phyloP scores from a whole-genome alignment of 1,140 invertebrate genomes.

The Carposina sasakii region DNA sequence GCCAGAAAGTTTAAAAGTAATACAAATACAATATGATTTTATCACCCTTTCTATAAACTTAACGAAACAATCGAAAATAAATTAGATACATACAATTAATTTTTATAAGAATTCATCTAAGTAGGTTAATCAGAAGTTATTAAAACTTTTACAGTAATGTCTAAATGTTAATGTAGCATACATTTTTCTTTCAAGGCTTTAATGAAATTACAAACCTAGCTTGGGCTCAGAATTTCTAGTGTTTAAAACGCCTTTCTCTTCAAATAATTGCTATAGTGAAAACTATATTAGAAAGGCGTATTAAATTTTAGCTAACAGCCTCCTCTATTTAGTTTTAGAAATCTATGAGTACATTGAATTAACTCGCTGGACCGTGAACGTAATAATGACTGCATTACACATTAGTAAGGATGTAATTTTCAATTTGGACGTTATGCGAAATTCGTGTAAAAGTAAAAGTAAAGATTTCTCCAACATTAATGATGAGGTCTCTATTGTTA shows the following conservation, averaged over 20 bases:
- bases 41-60: too few relatives aligned
- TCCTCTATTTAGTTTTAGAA: not conserved
- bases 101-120: too few relatives aligned
- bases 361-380: not conserved
- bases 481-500: not conserved
- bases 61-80: too few relatives aligned
- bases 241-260: conserved; percentile 39
- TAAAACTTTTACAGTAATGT: too few relatives aligned
- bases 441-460: conserved; percentile 34
- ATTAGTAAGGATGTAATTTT: not conserved
- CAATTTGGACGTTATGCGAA: conserved; percentile 13
- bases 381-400: not conserved
- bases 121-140: too few relatives aligned
- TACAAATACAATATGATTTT: too few relatives aligned
- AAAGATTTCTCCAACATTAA: conserved; percentile 15
- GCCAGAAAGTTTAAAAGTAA: too few relatives aligned
- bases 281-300: conserved; percentile 27
- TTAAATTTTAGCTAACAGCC: not conserved
- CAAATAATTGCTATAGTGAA: conserved; percentile 27
- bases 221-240: too few relatives aligned
- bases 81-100: too few relatives aligned
- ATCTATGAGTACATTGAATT: not conserved
- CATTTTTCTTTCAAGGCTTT: too few relatives aligned
- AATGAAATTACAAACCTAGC: too few relatives aligned
- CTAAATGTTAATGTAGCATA: too few relatives aligned